These are phyloP conservation scores for Carcinoscorpius rotundicauda DNA, from an alignment of 1,140 invertebrate genomes.

Conservation along the genomic window DNA sequence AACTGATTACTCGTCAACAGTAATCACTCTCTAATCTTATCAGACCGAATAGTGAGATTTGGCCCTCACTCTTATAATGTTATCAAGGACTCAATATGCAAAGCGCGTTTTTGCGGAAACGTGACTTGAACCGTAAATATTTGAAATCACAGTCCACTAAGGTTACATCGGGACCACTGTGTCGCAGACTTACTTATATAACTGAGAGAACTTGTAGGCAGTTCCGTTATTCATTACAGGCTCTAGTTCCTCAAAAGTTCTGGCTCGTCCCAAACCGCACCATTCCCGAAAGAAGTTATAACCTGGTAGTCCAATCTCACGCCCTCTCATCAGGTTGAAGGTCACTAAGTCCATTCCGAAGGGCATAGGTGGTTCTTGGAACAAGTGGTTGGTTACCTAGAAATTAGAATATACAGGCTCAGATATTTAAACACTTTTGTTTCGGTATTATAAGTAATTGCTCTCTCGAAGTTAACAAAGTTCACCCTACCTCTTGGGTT, in stretches of 20 bases:
- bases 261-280: slow-evolving; percentile 42
- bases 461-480: background rate
- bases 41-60: no score
- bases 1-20: no score
- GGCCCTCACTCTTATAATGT: no score
- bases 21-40: no score
- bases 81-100: no score
- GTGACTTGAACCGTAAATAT: no score
- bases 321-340: slow-evolving; percentile 70
- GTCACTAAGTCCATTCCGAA: slow-evolving; percentile 73
- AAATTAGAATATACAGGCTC: background rate
- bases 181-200: slow-evolving; percentile 23
- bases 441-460: no score
- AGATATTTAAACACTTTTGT: no score
- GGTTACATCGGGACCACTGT: no score
- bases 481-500: slow-evolving; percentile 58
- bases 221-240: slow-evolving; percentile 23
- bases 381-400: slow-evolving; percentile 58
- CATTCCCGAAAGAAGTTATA: slow-evolving; percentile 62
- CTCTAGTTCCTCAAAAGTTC: slow-evolving; percentile 26
- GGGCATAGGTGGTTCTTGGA: slow-evolving; percentile 40
- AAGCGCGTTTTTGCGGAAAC: no score
- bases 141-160: no score
- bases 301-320: slow-evolving; percentile 73
- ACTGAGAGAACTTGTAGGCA: slow-evolving; percentile 21